Conservation (phyloP, 2,797 vertebrate species). For the Coregonus suidteri region DNA sequence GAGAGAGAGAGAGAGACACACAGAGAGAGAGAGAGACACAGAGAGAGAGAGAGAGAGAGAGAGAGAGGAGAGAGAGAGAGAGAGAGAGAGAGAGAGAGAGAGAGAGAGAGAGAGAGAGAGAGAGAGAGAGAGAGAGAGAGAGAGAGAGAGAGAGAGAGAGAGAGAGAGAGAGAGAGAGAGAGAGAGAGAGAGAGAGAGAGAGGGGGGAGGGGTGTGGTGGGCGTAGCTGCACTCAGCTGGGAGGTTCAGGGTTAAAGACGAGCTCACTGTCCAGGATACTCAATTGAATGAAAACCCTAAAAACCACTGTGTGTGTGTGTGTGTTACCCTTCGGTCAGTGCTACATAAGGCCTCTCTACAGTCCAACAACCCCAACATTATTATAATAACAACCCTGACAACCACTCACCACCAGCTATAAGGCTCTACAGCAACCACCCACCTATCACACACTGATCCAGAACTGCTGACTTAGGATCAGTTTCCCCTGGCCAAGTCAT, state of each 20-base stretch:
- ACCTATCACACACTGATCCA: not conserved
- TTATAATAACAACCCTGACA: conserved; percentile 60
- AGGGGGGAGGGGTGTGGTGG: too few species aligned
- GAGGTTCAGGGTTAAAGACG: not conserved
- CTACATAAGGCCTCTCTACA: conserved; percentile 7
- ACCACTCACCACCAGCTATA: conserved; percentile 45
- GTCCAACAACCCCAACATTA: conserved; percentile 58
- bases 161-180: not conserved
- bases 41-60: too few species aligned
- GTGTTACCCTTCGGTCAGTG: conserved; percentile 7
- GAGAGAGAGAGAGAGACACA: not conserved
- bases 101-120: not conserved
- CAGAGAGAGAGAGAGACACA: too few species aligned
- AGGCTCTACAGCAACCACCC: conserved; percentile 60
- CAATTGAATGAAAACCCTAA: conserved; percentile 30
- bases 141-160: too few species aligned
- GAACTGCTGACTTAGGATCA: conserved; percentile 59
- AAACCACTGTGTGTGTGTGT: conserved; percentile 1
- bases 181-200: too few species aligned
- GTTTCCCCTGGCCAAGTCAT: conserved; percentile 34
- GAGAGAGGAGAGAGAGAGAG: not conserved
- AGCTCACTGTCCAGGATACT: conserved; percentile 30
- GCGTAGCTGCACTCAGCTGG: not conserved
- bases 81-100: too few species aligned
- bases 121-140: too few species aligned